Percentiles rank a stretch among this genome's conserved stretches.
Evolutionary conservation across 2,888 invertebrate species (phyloP).

Genomic region (Drosophila paucipuncta): DNA sequence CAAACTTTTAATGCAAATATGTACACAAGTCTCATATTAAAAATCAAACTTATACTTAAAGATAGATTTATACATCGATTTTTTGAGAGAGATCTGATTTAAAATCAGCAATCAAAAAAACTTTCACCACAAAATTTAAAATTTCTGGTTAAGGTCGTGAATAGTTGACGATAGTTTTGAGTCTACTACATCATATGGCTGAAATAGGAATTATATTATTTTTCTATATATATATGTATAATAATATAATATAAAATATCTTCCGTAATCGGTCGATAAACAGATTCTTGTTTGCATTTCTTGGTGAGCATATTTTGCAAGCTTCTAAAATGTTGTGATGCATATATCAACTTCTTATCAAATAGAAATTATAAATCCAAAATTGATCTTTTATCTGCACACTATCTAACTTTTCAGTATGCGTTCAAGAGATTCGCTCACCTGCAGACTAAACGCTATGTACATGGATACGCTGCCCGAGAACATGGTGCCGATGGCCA

Average conservation of each 20-base stretch:
- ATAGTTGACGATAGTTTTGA: neutral
- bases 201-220: too few relatives aligned
- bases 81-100: neutral
- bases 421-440: slow-evolving; percentile 70
- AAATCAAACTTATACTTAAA: neutral
- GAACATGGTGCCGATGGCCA: slow-evolving; percentile 97
- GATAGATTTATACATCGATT: neutral
- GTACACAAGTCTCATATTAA: neutral
- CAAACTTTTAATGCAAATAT: neutral
- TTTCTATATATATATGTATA: too few relatives aligned
- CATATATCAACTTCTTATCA: neutral
- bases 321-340: neutral
- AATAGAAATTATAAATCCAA: neutral
- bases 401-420: rapidly evolving
- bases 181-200: too few relatives aligned
- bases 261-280: neutral
- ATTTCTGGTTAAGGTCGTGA: neutral
- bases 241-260: neutral
- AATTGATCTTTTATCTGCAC: too few relatives aligned
- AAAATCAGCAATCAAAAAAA: neutral
- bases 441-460: slow-evolving; percentile 96
- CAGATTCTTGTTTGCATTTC: neutral
- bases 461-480: slow-evolving; percentile 96
- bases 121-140: neutral
- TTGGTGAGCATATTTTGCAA: neutral